These are phyloP conservation scores for Drosophila antonietae DNA, from an alignment of 2,888 invertebrate genomes.

Conservation along the genomic window DNA sequence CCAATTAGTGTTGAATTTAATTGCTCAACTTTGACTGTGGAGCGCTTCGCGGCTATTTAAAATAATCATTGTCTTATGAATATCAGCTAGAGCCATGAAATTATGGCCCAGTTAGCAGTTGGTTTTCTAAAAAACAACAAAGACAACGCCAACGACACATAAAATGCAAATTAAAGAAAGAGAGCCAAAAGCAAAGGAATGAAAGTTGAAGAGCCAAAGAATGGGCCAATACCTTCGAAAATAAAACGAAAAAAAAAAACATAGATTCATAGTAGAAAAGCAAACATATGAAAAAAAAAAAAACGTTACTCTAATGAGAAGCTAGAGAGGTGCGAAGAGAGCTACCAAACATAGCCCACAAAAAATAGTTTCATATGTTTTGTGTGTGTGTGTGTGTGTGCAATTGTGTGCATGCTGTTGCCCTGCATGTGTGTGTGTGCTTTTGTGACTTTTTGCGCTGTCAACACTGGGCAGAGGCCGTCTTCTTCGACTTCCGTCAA, in stretches of 20 bases:
- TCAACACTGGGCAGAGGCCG: slow-evolving; percentile 32
- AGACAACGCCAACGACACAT: slow-evolving; percentile 43
- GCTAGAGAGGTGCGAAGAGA: slow-evolving; percentile 50
- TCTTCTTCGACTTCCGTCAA: slow-evolving; percentile 71
- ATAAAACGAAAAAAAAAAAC: slow-evolving; percentile 35
- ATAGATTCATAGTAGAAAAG: slow-evolving; percentile 27
- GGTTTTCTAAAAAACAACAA: slow-evolving; percentile 46
- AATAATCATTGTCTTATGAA: slow-evolving; percentile 29
- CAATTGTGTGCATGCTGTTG: background rate
- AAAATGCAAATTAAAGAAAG: slow-evolving; percentile 73
- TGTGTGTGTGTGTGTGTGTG: slow-evolving; percentile 3
- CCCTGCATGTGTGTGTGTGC: slow-evolving; percentile 6
- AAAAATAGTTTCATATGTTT: slow-evolving; percentile 26
- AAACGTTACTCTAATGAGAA: slow-evolving; percentile 39
- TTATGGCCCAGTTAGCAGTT: slow-evolving; percentile 40
- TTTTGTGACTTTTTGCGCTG: slow-evolving; percentile 33
- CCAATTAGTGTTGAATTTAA: slow-evolving; percentile 9
- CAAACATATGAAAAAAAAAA: slow-evolving; percentile 46
- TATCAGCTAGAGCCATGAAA: slow-evolving; percentile 15
- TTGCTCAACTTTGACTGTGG: background rate
- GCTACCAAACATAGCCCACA: slow-evolving; percentile 39
- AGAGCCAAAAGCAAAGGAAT: slow-evolving; percentile 60
- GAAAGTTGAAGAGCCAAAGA: slow-evolving; percentile 71
- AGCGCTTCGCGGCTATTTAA: slow-evolving; percentile 7
- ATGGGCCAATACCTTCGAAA: slow-evolving; percentile 60